Percentiles rank a stretch among this genome's conserved stretches.
Evolutionary conservation across 2,113 vertebrate species (phyloP).

Genomic region (Tachycineta bicolor): DNA sequence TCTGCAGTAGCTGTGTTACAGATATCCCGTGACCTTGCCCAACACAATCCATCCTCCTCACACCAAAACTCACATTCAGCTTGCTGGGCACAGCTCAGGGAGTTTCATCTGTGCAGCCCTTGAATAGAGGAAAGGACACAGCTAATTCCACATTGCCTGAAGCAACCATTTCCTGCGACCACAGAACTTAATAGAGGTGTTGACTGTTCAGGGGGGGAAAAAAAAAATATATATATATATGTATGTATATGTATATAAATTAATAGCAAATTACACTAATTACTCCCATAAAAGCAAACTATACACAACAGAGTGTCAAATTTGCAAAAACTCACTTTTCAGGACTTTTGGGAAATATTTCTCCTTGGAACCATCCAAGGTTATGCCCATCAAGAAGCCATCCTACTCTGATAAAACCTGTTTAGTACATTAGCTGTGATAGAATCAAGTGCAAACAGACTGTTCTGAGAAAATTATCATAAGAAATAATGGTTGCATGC

Average conservation of each 20-base stretch:
- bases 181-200: not conserved
- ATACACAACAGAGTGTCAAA: not conserved
- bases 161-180: not conserved
- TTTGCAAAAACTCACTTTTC: not conserved
- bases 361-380: not conserved
- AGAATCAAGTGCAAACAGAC: not conserved
- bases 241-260: no score
- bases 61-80: rapidly evolving
- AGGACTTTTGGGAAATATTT: not conserved
- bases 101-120: not conserved
- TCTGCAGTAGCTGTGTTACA: not conserved
- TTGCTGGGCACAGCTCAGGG: not conserved
- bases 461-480: not conserved
- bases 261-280: not conserved
- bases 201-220: not conserved
- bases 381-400: not conserved
- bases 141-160: not conserved
- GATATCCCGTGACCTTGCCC: no score
- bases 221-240: no score
- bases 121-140: not conserved
- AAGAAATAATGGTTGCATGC: not conserved
- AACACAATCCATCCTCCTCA: not conserved
- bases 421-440: not conserved
- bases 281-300: not conserved
- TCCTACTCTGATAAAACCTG: not conserved